Evolutionary conservation across 1,140 invertebrate genomes (phyloP).

Genomic region (Euborellia annulipes): DNA sequence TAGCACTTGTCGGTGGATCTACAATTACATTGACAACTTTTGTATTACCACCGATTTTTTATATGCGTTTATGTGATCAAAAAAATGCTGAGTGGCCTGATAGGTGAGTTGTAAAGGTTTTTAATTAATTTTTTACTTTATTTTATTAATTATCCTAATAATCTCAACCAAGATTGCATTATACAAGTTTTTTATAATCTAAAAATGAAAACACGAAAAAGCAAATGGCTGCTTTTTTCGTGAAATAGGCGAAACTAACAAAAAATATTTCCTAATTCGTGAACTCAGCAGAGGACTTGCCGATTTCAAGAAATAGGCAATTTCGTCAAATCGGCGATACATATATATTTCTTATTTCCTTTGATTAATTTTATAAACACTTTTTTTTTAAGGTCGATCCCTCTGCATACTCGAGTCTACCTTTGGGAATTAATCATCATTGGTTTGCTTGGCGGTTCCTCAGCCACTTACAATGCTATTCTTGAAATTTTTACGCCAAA

Average conservation of each 20-base stretch:
- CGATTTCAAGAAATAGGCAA: too few species aligned
- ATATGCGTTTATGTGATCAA: constrained; percentile 37
- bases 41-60: constrained; percentile 49
- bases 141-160: background rate
- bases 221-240: too few species aligned
- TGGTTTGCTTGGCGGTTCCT: constrained; percentile 39
- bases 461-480: constrained; percentile 42
- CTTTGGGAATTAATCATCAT: constrained; percentile 38
- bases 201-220: too few species aligned
- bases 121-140: background rate
- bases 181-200: background rate
- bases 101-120: constrained; percentile 17
- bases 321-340: too few species aligned
- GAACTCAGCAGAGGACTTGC: too few species aligned
- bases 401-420: constrained; percentile 28
- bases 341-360: background rate
- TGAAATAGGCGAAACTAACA: too few species aligned
- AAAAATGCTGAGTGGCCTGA: constrained; percentile 21
- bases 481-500: constrained; percentile 32
- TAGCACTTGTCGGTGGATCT: constrained; percentile 54
- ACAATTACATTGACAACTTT: constrained; percentile 48
- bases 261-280: too few species aligned
- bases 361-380: constrained; percentile 4
- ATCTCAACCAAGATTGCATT: background rate
- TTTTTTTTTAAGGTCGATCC: constrained; percentile 28